Evolutionary conservation across 2,113 vertebrate species (phyloP).

Genomic region (Axis porcinus): DNA sequence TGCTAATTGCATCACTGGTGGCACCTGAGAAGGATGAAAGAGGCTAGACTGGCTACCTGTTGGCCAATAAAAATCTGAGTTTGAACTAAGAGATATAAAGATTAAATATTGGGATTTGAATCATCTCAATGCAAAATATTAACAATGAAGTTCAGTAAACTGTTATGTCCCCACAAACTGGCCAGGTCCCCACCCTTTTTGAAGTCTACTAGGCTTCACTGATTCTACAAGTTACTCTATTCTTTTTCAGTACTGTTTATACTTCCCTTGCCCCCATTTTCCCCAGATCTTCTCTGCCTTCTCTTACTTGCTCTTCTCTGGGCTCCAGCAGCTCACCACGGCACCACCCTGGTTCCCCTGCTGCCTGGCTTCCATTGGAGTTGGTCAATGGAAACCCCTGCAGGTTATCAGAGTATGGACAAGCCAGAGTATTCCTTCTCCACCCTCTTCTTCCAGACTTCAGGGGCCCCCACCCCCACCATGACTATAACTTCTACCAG

Average conservation of each 20-base stretch:
- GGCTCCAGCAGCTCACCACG: not conserved
- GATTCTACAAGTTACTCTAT: not conserved
- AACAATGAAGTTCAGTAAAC: not conserved
- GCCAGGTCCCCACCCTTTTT: not conserved
- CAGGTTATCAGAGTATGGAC: not conserved
- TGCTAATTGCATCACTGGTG: not conserved
- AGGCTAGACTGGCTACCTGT: not conserved
- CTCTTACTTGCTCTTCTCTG: not conserved
- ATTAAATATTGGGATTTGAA: not conserved
- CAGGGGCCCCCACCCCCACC: not conserved
- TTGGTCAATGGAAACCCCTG: not conserved
- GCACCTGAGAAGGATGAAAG: not conserved
- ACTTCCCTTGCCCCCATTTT: not conserved
- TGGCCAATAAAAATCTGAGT: not conserved
- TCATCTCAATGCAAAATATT: not conserved
- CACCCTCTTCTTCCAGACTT: not conserved
- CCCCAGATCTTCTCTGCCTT: not conserved
- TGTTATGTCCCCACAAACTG: not conserved
- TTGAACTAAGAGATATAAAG: not conserved
- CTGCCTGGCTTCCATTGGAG: not conserved
- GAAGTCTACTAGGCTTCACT: not conserved
- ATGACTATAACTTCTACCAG: not conserved
- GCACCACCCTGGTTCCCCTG: not conserved
- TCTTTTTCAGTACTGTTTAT: not conserved
- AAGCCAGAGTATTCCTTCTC: not conserved